Evolutionary conservation across 2,888 invertebrate genomes (phyloP).

Genomic region (Dynastes hyllus): DNA sequence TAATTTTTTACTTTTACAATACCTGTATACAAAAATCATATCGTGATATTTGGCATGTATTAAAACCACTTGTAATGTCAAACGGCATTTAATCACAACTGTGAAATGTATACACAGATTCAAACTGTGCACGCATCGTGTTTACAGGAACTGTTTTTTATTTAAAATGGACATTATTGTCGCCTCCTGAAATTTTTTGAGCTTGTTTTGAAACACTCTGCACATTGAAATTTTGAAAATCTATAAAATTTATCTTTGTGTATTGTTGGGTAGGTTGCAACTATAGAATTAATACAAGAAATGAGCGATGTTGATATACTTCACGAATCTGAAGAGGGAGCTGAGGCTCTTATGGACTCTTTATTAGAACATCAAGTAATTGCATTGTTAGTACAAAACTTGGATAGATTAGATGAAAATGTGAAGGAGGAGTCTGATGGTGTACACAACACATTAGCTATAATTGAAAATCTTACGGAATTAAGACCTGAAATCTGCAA

Average conservation of each 20-base stretch:
- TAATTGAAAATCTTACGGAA: constrained; percentile 96
- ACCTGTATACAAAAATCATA: no score
- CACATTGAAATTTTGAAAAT: no score
- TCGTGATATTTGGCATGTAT: no score
- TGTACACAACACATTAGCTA: constrained; percentile 92
- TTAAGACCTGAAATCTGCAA: constrained; percentile 87
- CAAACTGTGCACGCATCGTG: no score
- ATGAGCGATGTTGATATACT: constrained; percentile 97
- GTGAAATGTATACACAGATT: no score
- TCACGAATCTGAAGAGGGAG: constrained; percentile 94
- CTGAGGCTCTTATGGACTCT: constrained; percentile 89
- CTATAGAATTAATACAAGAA: constrained; percentile 81
- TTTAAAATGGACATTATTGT: no score
- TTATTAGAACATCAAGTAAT: constrained; percentile 93
- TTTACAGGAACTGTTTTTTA: no score
- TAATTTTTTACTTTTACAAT: no score
- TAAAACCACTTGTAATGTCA: no score
- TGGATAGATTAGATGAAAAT: constrained; percentile 93
- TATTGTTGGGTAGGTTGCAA: constrained; percentile 66
- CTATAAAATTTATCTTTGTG: background rate
- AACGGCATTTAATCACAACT: no score
- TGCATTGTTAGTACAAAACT: constrained; percentile 92
- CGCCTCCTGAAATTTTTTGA: no score
- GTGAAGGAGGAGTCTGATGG: constrained; percentile 97
- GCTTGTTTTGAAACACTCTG: no score